Evolutionary conservation across 2,888 invertebrate genomes (phyloP).

Genomic region (Drosophila hamatofila): DNA sequence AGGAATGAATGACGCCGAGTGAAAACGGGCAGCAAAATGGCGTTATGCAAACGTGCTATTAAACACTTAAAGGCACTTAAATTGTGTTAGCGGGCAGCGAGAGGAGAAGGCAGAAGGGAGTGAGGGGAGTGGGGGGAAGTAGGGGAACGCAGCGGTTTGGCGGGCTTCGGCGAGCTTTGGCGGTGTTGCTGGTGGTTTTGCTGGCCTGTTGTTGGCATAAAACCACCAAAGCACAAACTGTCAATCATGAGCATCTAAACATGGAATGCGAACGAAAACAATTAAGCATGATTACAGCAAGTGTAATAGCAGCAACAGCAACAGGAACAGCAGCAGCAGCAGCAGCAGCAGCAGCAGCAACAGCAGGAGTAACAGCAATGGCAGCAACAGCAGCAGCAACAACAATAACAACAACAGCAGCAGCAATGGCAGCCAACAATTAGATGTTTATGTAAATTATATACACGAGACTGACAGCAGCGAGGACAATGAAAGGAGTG

Average conservation of each 20-base stretch:
- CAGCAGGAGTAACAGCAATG: neutral
- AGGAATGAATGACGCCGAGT: conserved; percentile 1
- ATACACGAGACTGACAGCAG: conserved; percentile 40
- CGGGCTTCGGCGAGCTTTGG: conserved; percentile 16
- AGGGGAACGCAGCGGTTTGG: neutral
- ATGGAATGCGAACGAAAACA: conserved; percentile 76
- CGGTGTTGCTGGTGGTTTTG: conserved; percentile 52
- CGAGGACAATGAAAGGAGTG: conserved; percentile 39
- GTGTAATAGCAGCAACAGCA: conserved; percentile 38
- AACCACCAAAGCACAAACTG: conserved; percentile 76
- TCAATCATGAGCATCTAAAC: conserved; percentile 73
- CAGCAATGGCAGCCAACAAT: conserved; percentile 66
- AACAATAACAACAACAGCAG: conserved; percentile 6
- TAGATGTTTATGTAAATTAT: conserved; percentile 79
- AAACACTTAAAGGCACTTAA: conserved; percentile 74
- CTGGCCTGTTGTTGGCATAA: conserved; percentile 58
- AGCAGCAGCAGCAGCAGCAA: conserved; percentile 50
- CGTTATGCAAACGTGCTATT: conserved; percentile 74
- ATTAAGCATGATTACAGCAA: conserved; percentile 79
- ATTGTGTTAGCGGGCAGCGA: conserved; percentile 30
- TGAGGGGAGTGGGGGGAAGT: neutral
- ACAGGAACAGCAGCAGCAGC: conserved; percentile 33
- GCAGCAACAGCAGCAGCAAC: conserved; percentile 28
- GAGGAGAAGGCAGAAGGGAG: neutral
- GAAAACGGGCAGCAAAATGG: conserved; percentile 54